Percentiles rank a stretch among this genome's conserved stretches.
These are phyloP conservation scores for Sardinella longiceps DNA, from an alignment of 2,797 vertebrate genomes.

Conservation along the genomic window DNA sequence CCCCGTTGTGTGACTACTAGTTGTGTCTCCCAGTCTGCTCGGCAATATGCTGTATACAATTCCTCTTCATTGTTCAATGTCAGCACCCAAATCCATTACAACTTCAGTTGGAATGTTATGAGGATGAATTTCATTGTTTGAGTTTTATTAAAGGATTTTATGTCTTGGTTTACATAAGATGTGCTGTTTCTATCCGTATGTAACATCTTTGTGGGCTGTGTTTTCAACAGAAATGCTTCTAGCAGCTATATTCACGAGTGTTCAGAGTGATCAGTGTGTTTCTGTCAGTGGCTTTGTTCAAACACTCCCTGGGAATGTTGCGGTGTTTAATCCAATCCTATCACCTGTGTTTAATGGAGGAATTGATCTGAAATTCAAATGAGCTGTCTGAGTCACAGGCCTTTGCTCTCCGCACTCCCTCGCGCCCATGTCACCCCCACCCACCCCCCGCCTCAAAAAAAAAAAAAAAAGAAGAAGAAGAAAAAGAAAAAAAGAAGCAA, in stretches of 20 bases:
- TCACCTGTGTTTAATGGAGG: not conserved
- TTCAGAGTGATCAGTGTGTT: not conserved
- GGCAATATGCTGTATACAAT: not conserved
- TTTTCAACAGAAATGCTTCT: not conserved
- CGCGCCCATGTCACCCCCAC: no score
- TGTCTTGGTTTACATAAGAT: not conserved
- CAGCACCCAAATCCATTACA: not conserved
- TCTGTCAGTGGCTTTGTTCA: not conserved
- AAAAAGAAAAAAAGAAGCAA: not conserved
- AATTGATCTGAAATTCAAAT: constrained; percentile 8
- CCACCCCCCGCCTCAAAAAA: not conserved
- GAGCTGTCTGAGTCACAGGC: not conserved
- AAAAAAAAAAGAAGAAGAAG: not conserved
- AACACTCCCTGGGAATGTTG: not conserved
- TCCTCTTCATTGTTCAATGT: not conserved
- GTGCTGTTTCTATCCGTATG: not conserved
- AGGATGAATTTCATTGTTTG: not conserved
- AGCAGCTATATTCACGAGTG: not conserved
- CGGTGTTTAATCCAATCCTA: not conserved
- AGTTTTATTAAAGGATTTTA: not conserved
- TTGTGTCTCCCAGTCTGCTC: constrained; percentile 17
- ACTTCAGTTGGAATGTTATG: not conserved
- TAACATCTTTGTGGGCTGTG: not conserved
- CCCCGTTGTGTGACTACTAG: not conserved
- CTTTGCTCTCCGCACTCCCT: not conserved